Base-by-base conservation (phyloP, 92 coral and sea anemone genomes). In the Bergia puertoricense region DNA sequence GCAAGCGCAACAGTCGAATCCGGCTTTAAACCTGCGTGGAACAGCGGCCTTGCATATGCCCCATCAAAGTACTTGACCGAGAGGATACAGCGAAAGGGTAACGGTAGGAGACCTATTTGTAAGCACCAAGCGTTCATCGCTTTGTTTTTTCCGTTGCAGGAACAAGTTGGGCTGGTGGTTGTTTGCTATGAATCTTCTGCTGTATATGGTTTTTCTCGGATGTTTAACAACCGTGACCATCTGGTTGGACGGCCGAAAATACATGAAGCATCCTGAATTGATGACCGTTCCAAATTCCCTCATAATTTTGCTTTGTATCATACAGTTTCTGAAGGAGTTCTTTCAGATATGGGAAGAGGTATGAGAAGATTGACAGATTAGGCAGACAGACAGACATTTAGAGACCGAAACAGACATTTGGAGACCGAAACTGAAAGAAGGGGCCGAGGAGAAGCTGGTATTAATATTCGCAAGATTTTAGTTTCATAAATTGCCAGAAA, bases 91-190 rank as follows among this genome's bases (percentile, higher is more conserved):
- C 74, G 71, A 65, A 15, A 65, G 30, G 71, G 5, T 65, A 2
- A 5, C 5, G 0, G 71, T 16, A 5, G 71, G 20, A 65, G 5
- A 15, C 20, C 14, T 7, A 65, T 14, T 1, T 15, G 20, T 65
- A 65, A 15, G 20, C 3, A 15, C 6, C 10, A 14, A 16, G 18
- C 18, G 20, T 14, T 75, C 39, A 43, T 43, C 18, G 36, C 43
- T 46, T 38, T 38, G 20, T 18, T 48, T 20, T 82, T 30, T 56
- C 15, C 41, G 15, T 71, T 72, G 68, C 88, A 89, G 91, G 91
- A 85, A 38, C 66, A 74, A 85, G 38, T 18, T 89, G 10, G 91
- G 91, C 44, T 83, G 86, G 78, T 89, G 91, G 88, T 8, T 89
- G 18, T 89, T 89, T 50, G 2, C 51, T 22, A 9, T 83, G 41